These are phyloP conservation scores for Cladorhizidae sp. DNA, from an alignment of 37 sponge, comb jelly and placozoan genomes.

Conservation along the genomic window DNA sequence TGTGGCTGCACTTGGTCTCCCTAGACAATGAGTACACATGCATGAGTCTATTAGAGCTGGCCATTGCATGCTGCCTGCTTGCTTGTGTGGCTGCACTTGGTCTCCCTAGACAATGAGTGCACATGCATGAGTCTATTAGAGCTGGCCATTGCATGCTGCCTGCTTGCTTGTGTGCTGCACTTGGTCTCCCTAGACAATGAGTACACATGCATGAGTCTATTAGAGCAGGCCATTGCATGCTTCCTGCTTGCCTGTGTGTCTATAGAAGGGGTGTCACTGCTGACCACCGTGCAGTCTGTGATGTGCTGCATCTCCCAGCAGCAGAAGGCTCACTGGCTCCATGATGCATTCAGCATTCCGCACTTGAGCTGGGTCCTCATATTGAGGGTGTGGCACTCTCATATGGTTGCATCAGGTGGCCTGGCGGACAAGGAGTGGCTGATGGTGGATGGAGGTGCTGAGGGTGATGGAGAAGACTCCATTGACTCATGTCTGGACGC, in stretches of 20 bases:
- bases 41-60: too few relatives aligned
- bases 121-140: too few relatives aligned
- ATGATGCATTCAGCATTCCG: slow-evolving; percentile 23
- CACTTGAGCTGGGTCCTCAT: slow-evolving; percentile 17
- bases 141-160: too few relatives aligned
- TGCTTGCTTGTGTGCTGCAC: too few relatives aligned
- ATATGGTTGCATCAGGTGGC: background rate
- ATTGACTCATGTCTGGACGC: background rate
- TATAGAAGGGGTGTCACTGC: background rate
- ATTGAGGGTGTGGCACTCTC: slow-evolving; percentile 12
- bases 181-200: too few relatives aligned
- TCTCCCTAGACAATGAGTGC: too few relatives aligned
- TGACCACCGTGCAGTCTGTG: slow-evolving; percentile 4
- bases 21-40: too few relatives aligned
- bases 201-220: too few relatives aligned
- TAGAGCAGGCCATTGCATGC: too few relatives aligned
- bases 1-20: too few relatives aligned
- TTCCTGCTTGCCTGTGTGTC: background rate
- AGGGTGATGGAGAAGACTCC: background rate
- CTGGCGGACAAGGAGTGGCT: background rate
- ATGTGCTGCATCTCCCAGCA: background rate
- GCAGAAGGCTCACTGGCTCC: slow-evolving; percentile 50
- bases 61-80: too few relatives aligned
- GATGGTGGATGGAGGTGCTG: background rate
- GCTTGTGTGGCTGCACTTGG: too few relatives aligned